Evolutionary conservation across 2,888 invertebrate genomes (phyloP), one percentile per base, ranked within the genome.

Genomic region (Drosophila atripex): DNA sequence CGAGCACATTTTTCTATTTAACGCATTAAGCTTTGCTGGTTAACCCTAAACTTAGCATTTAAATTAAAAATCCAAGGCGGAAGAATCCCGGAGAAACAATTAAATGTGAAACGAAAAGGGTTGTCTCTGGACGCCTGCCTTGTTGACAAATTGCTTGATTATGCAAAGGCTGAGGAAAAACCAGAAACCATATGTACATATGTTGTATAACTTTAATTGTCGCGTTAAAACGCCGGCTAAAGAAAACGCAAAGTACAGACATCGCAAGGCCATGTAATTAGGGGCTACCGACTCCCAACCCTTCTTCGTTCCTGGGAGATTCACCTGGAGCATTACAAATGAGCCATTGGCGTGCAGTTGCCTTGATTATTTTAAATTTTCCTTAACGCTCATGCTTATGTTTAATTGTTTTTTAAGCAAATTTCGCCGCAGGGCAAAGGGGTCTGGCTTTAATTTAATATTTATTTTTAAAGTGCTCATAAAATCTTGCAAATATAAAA

Each of bases 271-370:
- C 49, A 50, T 71, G 56, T 71, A 71, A 71, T 71, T 71, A 71
- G 52, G 35, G 43, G 32, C 14, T 35, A 35, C 25, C 16, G 4
- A 16, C 38, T 18, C 30, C 35, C 39, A 18, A 11, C 14, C 14
- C 45, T 28, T 21, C 28, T 14, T 14, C 9, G 51, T 23, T 39
- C 12, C 16, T 30, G 16, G 12, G n/a, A 28, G 38, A 45, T 70
- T 52, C 66, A 72, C 64, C 55, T 69, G 53, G 74, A 73, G 69
- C 72, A 73, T 89, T 89, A 89, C 89, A 89, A 88, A 88, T 88
- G 88, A 77, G 86, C 69, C 75, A 77, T 88, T 88, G 82, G 89
- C 89, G 88, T 88, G 88, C 78, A 58, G 47, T 65, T 45, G 11
- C 32, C 46, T 49, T 49, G 46, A 41, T 74, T 69, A 75, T 76